Conservation (phyloP, 2,888 invertebrate species). For the Platycheirus rosarum region DNA sequence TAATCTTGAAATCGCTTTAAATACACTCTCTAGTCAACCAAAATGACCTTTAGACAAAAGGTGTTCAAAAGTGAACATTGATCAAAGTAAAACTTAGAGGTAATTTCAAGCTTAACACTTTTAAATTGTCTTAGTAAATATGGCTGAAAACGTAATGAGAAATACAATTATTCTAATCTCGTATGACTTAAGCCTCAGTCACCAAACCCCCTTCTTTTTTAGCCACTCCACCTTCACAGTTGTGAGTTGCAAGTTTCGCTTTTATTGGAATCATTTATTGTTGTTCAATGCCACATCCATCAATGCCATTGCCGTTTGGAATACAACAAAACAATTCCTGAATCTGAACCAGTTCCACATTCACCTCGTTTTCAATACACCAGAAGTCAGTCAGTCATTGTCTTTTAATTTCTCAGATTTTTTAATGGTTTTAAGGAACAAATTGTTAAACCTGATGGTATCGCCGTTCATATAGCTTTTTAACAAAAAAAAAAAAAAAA, state of each 20-base stretch:
- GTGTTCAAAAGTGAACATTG: no score
- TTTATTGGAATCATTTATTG: constrained; percentile 27
- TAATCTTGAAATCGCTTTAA: no score
- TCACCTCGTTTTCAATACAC: no score
- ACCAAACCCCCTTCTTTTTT: not conserved
- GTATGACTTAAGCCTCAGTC: constrained; percentile 1
- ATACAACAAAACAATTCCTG: constrained; percentile 40
- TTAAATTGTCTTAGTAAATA: no score
- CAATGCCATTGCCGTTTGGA: constrained; percentile 40
- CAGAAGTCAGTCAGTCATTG: not conserved
- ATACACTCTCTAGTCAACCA: no score
- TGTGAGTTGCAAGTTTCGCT: not conserved
- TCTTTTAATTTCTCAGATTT: not conserved
- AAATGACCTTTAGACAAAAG: no score
- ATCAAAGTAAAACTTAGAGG: no score
- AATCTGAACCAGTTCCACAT: constrained; percentile 53
- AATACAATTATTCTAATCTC: no score
- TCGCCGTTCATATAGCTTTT: constrained; percentile 12
- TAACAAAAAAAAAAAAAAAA: not conserved
- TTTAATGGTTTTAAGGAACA: constrained; percentile 7
- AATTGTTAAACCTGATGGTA: not conserved
- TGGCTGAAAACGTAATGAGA: no score
- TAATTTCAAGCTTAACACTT: no score
- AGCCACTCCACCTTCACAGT: not conserved
- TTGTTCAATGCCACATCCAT: constrained; percentile 61